Evolutionary conservation across 1,140 invertebrate genomes (phyloP).

Genomic region (Zaprionus ornatus): DNA sequence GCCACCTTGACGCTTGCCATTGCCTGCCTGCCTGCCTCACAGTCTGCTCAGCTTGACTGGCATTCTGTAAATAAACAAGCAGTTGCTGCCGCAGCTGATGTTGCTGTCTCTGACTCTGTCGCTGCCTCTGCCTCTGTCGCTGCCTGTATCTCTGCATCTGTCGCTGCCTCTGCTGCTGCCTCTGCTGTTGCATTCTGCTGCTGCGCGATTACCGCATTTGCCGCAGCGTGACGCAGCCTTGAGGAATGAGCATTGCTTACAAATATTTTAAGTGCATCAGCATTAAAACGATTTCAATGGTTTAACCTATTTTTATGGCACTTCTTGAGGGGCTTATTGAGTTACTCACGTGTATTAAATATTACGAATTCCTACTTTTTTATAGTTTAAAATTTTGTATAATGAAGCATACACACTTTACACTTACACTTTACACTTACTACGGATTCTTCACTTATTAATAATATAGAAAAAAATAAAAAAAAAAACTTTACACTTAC

Average conservation of each 20-base stretch:
- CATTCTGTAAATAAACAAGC: slow-evolving; percentile 54
- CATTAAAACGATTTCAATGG: background rate
- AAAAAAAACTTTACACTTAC: too few relatives aligned
- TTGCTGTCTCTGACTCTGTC: slow-evolving; percentile 1
- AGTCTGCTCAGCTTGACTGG: slow-evolving; percentile 4
- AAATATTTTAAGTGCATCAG: background rate
- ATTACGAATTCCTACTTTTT: too few relatives aligned
- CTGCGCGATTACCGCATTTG: slow-evolving; percentile 51
- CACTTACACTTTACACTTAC: too few relatives aligned
- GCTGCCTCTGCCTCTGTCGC: background rate
- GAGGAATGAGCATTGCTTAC: background rate
- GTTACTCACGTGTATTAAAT: too few relatives aligned
- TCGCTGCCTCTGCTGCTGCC: background rate
- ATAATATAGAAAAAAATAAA: too few relatives aligned
- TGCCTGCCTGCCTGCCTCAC: slow-evolving; percentile 50
- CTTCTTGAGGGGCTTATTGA: background rate
- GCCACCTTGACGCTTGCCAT: slow-evolving; percentile 67
- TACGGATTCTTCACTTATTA: too few relatives aligned
- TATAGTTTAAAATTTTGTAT: too few relatives aligned
- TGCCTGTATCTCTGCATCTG: too few relatives aligned
- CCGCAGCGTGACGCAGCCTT: background rate
- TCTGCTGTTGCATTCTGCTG: slow-evolving; percentile 31
- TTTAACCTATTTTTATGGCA: background rate
- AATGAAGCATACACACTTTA: too few relatives aligned
- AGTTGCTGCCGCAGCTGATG: slow-evolving; percentile 4